Base-by-base conservation (phyloP, 2,888 invertebrate genomes). In the Perithous albicinctus region DNA sequence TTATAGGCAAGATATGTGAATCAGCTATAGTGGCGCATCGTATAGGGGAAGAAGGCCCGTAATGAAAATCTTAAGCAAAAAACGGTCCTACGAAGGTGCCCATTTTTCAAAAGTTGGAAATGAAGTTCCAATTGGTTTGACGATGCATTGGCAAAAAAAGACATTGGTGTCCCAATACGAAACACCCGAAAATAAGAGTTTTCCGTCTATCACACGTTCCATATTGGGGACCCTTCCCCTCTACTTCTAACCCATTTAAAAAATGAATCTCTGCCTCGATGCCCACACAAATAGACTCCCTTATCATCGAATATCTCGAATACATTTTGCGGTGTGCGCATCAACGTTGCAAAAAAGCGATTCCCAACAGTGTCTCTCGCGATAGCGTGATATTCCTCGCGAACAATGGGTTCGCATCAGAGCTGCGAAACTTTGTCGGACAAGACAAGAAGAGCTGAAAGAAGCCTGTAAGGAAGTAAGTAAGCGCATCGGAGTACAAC, bases 341-440 rank as follows among this genome's bases (percentile, higher is more conserved):
- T 54, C 43, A 15, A 29, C 18, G 35, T 12, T 29, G 56, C 8
- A 26, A 66, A 54, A n/a, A 59, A 32, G 35, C 18, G 29, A 41
- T 38, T 67, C 61, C 35, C 38, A 10, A 10, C 20, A 51, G 32
- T 46, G 43, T 56, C 38, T 8, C 59, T 10, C 46, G 76, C 26
- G 46, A 76, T 51, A 64, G 35, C 59, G 72, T n/a, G 72, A 72
- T 78, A 72, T 32, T 38, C 41, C 43, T 29, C 61, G 38, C 72
- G 78, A 72, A 78, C 78, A 72, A 78, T 78, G 78, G 72, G 5
- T 46, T 56, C 64, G 64, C 26, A 38, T n/a, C n/a, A n/a, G n/a
- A 23, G 18, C 20, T 12, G 79, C 61, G 46, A 18, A 66, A 20
- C 35, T 51, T 35, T 64, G 56, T 41, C 63, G 59, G 69, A 82